Base-by-base conservation (phyloP, 1,140 invertebrate genomes). In the Andrena cerasifolii region DNA sequence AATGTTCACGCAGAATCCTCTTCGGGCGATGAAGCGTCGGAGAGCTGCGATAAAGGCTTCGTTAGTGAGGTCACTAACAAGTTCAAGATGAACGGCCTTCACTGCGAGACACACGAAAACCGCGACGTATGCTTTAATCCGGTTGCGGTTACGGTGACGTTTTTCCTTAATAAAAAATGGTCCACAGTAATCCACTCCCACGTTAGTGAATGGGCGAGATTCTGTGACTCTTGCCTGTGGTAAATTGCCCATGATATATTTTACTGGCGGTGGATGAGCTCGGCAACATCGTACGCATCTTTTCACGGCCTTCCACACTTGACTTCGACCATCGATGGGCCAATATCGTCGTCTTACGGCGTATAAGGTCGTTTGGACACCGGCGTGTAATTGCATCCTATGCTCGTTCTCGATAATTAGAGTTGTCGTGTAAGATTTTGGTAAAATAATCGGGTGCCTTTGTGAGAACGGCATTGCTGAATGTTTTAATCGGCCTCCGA, bases 31-130 rank as follows among this genome's bases (percentile, higher is more conserved):
- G 4, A 78, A 59, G 0, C 76, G n/a, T n/a, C 43, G 28, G 0
- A 73, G 16, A 0, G 62, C 45, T 0, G 51, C 28, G 2, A 53
- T 33, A 6, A 78, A 78, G 0, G 45, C 26, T 7, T 78, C 58
- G 1, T 8, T 36, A 0, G 61, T 43, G 0, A 79, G 7, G 5
- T 79, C 68, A 4, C 45, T 40, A 0, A 72, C 51, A 0, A 72
- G 1, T 16, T 72, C 68, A 0, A 78, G 7, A 3, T 78, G 67
- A 5, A 78, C 24, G 2, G 61, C 68, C 10, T 73, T 79, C 0
- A 40, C 40, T 0, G 33, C 16, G 16, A 73, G 21, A 2, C 68
- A 65, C 0, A 78, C 10, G 16, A 78, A 78, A 1, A 78, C 26
- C 0, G 49, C 49, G 0, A 66, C 24, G 0, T 79, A 79, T 0